Conservation (phyloP, 2,888 invertebrate species). For the Cantharis lateralis region DNA sequence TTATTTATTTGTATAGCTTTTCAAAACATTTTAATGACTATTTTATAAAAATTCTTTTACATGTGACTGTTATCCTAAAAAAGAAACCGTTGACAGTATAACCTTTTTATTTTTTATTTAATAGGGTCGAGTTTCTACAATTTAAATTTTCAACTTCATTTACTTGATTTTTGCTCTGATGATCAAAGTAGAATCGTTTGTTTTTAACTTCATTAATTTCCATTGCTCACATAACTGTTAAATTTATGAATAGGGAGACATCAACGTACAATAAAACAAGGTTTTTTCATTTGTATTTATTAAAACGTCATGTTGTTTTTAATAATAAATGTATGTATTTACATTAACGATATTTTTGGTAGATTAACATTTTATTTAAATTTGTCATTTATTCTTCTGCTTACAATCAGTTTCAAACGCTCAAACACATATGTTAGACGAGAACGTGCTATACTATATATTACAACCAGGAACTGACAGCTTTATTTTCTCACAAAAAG, state of each 20-base stretch:
- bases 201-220: constrained; percentile 9
- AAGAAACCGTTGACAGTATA: not conserved
- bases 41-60: constrained; percentile 9
- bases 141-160: constrained; percentile 19
- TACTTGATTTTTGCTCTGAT: constrained; percentile 16
- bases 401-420: constrained; percentile 3
- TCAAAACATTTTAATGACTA: constrained; percentile 23
- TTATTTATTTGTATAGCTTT: constrained; percentile 23
- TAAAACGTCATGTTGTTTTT: not conserved
- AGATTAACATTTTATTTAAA: not conserved
- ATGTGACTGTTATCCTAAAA: not conserved
- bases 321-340: not conserved
- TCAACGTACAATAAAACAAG: not conserved
- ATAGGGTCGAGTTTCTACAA: constrained; percentile 2
- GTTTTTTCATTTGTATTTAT: not conserved
- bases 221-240: constrained; percentile 15
- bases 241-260: constrained; percentile 4
- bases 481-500: constrained; percentile 3
- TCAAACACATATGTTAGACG: constrained; percentile 4
- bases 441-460: constrained; percentile 2
- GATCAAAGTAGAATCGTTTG: constrained; percentile 15
- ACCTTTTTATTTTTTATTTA: not conserved
- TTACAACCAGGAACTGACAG: constrained; percentile 4
- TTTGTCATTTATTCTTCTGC: not conserved
- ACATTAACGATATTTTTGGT: not conserved